Conservation (phyloP, 1,140 invertebrate genomes). For the Sipha flava region DNA sequence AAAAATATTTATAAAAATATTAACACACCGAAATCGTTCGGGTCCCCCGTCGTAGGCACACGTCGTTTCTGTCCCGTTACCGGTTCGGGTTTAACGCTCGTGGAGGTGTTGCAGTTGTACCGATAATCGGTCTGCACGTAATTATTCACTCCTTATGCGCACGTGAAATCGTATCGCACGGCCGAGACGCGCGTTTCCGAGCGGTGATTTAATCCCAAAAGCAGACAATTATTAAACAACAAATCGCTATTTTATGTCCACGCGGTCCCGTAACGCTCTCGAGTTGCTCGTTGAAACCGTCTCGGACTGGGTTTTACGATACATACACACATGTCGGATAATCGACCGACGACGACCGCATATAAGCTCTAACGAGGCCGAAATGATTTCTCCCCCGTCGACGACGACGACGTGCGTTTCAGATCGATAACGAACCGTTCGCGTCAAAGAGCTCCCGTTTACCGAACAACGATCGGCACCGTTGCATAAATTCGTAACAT, state of each 20-base stretch:
- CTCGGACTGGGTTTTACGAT: not conserved
- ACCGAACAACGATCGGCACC: not conserved
- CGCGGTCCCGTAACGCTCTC: not conserved
- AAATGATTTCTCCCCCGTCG: no score
- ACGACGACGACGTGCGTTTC: not conserved
- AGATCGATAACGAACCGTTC: not conserved
- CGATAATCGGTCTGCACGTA: no score
- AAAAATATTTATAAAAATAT: no score
- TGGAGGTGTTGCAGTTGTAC: no score
- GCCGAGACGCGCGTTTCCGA: not conserved
- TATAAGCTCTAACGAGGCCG: not conserved
- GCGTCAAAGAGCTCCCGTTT: not conserved
- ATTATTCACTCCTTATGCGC: no score
- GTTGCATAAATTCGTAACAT: not conserved
- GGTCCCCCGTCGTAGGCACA: no score
- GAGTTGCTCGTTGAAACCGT: not conserved
- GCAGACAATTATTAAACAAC: not conserved
- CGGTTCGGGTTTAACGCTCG: no score
- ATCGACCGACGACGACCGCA: no score
- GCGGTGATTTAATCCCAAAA: not conserved
- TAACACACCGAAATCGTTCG: no score
- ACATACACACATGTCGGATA: not conserved
- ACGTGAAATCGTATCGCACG: no score
- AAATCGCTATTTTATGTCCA: not conserved
- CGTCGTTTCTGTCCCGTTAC: no score